Conservation (phyloP, 2,888 invertebrate genomes). For the Apeira syringaria region DNA sequence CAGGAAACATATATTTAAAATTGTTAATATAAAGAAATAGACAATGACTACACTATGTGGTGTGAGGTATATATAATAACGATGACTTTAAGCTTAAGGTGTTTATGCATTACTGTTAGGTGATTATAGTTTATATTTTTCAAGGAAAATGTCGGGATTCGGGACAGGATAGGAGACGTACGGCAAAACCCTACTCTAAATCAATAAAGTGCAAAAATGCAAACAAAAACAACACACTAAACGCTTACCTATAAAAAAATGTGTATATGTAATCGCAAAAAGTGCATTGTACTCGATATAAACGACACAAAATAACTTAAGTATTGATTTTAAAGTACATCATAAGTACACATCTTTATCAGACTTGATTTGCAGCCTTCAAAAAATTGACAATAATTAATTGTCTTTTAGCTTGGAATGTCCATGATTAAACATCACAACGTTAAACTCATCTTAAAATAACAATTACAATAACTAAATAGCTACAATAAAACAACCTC, state of each 20-base stretch:
- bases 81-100: constrained; percentile 60
- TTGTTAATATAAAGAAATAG: constrained; percentile 41
- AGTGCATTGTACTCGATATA: constrained; percentile 63
- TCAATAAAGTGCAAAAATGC: constrained; percentile 44
- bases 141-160: constrained; percentile 9
- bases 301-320: constrained; percentile 41
- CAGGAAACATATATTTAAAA: constrained; percentile 34
- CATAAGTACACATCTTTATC: constrained; percentile 46
- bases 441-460: constrained; percentile 32
- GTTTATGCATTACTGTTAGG: constrained; percentile 51
- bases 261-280: constrained; percentile 54
- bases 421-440: constrained; percentile 70
- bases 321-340: constrained; percentile 48
- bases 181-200: constrained; percentile 18
- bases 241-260: constrained; percentile 45
- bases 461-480: constrained; percentile 17
- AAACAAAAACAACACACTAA: constrained; percentile 50
- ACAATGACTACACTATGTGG: constrained; percentile 59
- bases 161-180: constrained; percentile 28
- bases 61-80: constrained; percentile 63
- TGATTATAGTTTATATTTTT: constrained; percentile 31
- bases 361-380: constrained; percentile 71
- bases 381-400: constrained; percentile 56
- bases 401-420: constrained; percentile 75
- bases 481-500: constrained; percentile 53